These are phyloP conservation scores for Raphicerus campestris DNA, from an alignment of 2,113 vertebrate genomes.

Conservation along the genomic window DNA sequence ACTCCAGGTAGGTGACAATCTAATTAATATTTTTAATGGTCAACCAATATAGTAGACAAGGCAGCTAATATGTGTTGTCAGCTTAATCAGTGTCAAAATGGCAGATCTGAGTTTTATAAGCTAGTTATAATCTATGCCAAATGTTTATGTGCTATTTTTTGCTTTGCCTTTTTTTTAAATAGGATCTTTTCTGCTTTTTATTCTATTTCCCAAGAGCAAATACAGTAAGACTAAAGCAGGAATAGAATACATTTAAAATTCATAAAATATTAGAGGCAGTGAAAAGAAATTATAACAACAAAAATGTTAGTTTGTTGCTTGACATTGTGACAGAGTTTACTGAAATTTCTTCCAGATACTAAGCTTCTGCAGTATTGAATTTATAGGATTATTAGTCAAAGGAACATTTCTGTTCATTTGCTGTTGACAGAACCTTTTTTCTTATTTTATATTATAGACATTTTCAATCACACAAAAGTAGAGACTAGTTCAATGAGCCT, in stretches of 20 bases:
- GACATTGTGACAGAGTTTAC: neutral
- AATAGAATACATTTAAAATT: neutral
- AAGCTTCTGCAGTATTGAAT: neutral
- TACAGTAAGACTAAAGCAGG: neutral
- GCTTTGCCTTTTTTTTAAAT: neutral
- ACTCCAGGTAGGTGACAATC: neutral
- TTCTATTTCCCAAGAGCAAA: neutral
- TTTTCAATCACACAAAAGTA: neutral
- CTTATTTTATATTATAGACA: neutral
- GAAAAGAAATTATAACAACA: neutral
- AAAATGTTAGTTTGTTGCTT: neutral
- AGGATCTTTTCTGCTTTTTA: neutral
- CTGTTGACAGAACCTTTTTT: neutral
- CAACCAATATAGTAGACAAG: neutral
- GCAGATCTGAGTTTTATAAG: neutral
- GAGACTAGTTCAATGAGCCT: neutral
- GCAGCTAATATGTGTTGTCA: neutral
- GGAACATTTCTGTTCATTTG: neutral
- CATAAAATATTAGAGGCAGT: neutral
- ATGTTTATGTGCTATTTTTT: neutral
- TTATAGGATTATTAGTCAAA: neutral
- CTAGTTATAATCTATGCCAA: neutral
- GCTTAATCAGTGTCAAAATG: neutral
- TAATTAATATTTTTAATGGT: neutral
- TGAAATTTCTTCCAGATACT: neutral